Conservation (phyloP, 1,140 invertebrate species). For the Palaemon carinicauda region DNA sequence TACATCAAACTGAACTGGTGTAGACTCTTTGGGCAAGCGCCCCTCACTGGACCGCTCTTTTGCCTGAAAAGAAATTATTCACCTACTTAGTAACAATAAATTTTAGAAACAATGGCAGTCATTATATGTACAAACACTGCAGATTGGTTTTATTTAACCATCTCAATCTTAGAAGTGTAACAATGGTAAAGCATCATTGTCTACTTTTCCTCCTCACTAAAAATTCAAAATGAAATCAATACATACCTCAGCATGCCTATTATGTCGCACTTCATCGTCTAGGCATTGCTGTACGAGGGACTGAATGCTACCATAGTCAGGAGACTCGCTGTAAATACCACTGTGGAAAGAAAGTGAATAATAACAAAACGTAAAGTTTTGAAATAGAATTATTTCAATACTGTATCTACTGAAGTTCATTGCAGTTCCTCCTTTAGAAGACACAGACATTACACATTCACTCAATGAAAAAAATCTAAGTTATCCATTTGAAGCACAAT, state of each 20-base stretch:
- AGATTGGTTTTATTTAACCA: too few species aligned
- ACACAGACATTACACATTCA: too few species aligned
- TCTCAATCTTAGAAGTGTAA: too few species aligned
- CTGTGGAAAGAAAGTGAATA: neutral
- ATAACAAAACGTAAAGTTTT: too few species aligned
- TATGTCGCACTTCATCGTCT: neutral
- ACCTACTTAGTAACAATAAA: neutral
- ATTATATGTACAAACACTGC: too few species aligned
- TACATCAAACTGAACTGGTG: neutral
- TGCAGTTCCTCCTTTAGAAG: too few species aligned
- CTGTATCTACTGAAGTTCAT: too few species aligned
- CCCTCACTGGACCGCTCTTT: conserved; percentile 4
- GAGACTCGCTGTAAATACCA: conserved; percentile 17
- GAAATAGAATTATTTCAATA: too few species aligned
- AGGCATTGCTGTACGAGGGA: neutral
- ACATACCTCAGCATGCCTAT: conserved; percentile 7
- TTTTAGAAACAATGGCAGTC: neutral
- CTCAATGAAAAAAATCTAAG: too few species aligned
- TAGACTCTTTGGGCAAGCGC: neutral
- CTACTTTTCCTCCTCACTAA: neutral
- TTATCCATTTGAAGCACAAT: too few species aligned
- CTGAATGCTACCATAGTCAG: conserved; percentile 26
- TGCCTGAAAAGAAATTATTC: neutral
- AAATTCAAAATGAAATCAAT: neutral
- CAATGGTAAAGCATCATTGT: neutral